These are phyloP conservation scores for Odontocerum albicorne DNA, from an alignment of 2,888 invertebrate genomes.

Conservation along the genomic window DNA sequence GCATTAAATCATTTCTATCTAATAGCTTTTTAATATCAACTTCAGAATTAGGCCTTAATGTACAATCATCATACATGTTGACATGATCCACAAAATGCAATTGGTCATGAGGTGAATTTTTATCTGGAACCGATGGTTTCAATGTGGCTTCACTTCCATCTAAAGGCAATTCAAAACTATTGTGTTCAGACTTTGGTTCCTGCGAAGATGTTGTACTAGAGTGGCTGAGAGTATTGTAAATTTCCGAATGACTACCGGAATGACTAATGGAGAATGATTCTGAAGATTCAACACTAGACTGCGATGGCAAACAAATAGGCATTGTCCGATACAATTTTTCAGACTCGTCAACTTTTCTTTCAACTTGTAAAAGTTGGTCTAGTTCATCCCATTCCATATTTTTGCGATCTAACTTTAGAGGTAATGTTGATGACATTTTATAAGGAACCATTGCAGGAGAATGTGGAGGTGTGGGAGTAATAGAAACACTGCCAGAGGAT, in stretches of 20 bases:
- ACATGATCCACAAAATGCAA: constrained; percentile 19
- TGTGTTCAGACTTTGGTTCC: constrained; percentile 22
- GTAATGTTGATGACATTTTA: constrained; percentile 55
- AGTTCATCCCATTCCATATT: constrained; percentile 71
- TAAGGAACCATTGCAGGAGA: constrained; percentile 39
- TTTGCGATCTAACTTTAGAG: constrained; percentile 67
- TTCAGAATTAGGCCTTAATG: constrained; percentile 30
- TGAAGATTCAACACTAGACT: constrained; percentile 44
- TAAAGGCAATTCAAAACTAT: constrained; percentile 16
- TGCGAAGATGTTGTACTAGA: constrained; percentile 25
- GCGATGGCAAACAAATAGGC: constrained; percentile 64
- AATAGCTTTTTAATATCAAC: constrained; percentile 34
- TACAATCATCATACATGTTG: constrained; percentile 31
- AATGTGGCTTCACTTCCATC: constrained; percentile 25
- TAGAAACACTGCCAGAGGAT: constrained; percentile 30
- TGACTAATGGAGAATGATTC: constrained; percentile 32
- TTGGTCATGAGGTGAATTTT: constrained; percentile 25
- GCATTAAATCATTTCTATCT: constrained; percentile 35
- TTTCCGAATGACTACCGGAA: constrained; percentile 30
- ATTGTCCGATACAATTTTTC: constrained; percentile 72
- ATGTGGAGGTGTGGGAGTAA: constrained; percentile 33
- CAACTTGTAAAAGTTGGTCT: constrained; percentile 69
- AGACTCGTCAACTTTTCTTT: constrained; percentile 62
- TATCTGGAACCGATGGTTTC: constrained; percentile 24
- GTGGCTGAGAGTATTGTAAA: constrained; percentile 26